Evolutionary conservation across 1,140 invertebrate species (phyloP), one percentile per base, ranked within the genome.

Genomic region (Drosophila lacteicornis): DNA sequence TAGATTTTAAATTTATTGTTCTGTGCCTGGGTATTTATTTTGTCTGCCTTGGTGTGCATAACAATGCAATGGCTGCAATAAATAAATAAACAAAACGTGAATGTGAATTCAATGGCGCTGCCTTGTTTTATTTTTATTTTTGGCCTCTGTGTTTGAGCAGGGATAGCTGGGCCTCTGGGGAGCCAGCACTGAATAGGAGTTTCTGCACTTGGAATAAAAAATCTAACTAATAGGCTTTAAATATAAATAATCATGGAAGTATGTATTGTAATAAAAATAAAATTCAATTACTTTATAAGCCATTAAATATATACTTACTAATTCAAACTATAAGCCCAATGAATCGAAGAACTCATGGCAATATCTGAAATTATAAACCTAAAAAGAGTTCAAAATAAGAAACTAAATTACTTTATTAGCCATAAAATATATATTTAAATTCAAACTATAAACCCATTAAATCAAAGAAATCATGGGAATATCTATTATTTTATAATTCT

Each of bases 1-100:
- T 90, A 90, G 85, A 90, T 90, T 90, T 90, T 82, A 90, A 90
- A 90, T 90, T 90, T 90, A 90, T 90, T 90, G 85, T 88, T 71
- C 67, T 74, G 78, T 62, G 65, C 80, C 47, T 55, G 53, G 67
- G 74, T 69, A 62, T 79, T 70, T 78, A 66, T 81, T 88, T 79
- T 85, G 81, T 84, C 85, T 90, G 79, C 75, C 73, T 79, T 84
- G 77, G 70, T 80, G 71, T 80, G 84, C 84, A 88, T 79, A 87
- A 87, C 84, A 87, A 87, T 87, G 84, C 84, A 88, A 79, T 74
- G 58, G 78, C 73, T 80, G 84, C 80, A 88, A 88, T 87, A 87
- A 88, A 87, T 87, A 87, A 87, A 87, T 84, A 84, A 74, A 69
- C 77, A 84, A 87, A 83, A 76, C 84, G 84, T 86, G 83, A 87